Evolutionary conservation across 2,888 invertebrate genomes (phyloP), one percentile per base, ranked within the genome.

Genomic region (Lamproptera curius): DNA sequence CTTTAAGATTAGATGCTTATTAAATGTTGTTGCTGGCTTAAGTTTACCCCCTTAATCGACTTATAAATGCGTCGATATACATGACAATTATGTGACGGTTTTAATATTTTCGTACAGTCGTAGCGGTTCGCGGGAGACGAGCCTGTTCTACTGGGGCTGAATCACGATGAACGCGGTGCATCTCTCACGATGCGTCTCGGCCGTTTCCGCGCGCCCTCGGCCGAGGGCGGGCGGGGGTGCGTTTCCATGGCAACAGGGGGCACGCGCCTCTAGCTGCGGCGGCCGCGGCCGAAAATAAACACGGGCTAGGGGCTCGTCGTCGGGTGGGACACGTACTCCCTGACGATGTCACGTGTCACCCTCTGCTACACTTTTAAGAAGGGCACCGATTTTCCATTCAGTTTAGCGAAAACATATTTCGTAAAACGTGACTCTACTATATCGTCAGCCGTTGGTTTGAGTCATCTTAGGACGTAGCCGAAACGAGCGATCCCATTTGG

Each of bases 241-340:
- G 83, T 86, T 70, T 76, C 67, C 70, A 77, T 80, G 73, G 68
- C 67, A 57, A 85, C 83, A 62, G 66, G 64, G 66, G 73, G 74
- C 77, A 74, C 76, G 76, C 56, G 50, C 57, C 66, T 67, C 63
- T 62, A 20, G 63, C 65, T 67, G 67, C 66, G 70, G 69, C 73
- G 69, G 70, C 71, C 69, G 70, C 67, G 55, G 69, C 81, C 69
- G 73, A 82, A 84, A 84, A 85, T 80, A 85, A 85, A 85, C 83
- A 84, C 65, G 65, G 65, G 65, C 39, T 34, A 54, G 54, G 52
- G 53, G 48, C 48, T 54, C 50, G 50, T 26, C 26, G 26, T 28
- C n/a, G 43, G 38, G 45, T 38, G 37, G 38, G 42, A 28, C 11
- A 49, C 35, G 46, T 13, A 39, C 38, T 10, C 45, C 49, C 52